These are phyloP conservation scores for Lethenteron camtschaticum DNA, from an alignment of 2,113 vertebrate species.

Conservation along the genomic window DNA sequence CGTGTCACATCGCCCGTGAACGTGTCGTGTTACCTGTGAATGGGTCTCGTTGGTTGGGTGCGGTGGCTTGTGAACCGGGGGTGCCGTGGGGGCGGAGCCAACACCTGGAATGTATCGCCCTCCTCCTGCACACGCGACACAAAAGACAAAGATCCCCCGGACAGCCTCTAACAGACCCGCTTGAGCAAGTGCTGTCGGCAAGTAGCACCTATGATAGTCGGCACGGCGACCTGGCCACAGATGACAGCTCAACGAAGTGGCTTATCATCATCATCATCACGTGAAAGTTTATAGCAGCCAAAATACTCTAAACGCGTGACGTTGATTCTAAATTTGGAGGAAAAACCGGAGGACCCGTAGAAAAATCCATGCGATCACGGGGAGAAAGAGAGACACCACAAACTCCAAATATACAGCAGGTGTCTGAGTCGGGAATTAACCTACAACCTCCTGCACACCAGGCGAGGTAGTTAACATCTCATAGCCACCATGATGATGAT, in stretches of 20 bases:
- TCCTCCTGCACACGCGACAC: slow-evolving; percentile 27
- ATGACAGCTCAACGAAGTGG: neutral
- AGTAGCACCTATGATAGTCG: neutral
- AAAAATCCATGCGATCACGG: no score
- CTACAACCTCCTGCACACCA: no score
- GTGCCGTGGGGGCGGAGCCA: slow-evolving; percentile 11
- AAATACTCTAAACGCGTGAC: no score
- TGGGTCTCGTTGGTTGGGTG: slow-evolving; percentile 18
- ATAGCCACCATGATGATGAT: no score
- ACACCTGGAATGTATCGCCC: slow-evolving; percentile 70
- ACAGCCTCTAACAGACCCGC: neutral
- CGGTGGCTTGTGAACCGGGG: slow-evolving; percentile 11
- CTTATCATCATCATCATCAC: neutral
- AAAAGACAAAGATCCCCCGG: neutral
- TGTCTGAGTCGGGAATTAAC: no score
- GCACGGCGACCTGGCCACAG: neutral
- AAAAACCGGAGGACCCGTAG: no score
- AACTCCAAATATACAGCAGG: no score
- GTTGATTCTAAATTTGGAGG: no score
- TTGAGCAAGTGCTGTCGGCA: neutral
- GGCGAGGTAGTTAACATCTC: no score
- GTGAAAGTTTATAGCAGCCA: neutral
- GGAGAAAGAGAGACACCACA: no score
- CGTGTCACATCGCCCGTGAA: slow-evolving; percentile 10
- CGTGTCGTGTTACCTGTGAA: slow-evolving; percentile 25